Percentiles rank a stretch among this genome's conserved stretches.
phyloP scores from a whole-genome alignment of 2,888 invertebrate species.

The Archips xylosteana region DNA sequence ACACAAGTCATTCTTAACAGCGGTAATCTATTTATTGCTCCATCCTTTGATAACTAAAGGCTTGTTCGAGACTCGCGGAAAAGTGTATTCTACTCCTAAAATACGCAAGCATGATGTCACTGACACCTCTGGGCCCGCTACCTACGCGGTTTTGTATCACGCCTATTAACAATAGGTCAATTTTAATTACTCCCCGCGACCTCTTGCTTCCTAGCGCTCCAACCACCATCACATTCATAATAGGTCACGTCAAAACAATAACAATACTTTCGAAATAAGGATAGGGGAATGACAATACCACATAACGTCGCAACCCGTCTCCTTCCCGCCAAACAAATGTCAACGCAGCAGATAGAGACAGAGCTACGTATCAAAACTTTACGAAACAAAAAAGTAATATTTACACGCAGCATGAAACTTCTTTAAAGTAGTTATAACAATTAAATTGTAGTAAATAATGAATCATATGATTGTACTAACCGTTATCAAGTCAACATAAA shows the following conservation, averaged over 20 bases:
- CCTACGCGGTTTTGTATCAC: slow-evolving; percentile 65
- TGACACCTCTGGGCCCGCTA: slow-evolving; percentile 50
- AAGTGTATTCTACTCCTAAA: slow-evolving; percentile 55
- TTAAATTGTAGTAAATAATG: slow-evolving; percentile 12
- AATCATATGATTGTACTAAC: slow-evolving; percentile 60
- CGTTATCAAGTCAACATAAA: slow-evolving; percentile 81
- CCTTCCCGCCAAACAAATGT: slow-evolving; percentile 58
- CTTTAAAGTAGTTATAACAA: slow-evolving; percentile 35
- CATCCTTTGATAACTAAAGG: slow-evolving; percentile 45
- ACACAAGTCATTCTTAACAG: slow-evolving; percentile 7
- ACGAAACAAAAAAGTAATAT: slow-evolving; percentile 61
- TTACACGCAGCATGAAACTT: slow-evolving; percentile 62
- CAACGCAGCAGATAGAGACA: slow-evolving; percentile 50
- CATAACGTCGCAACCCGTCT: slow-evolving; percentile 58
- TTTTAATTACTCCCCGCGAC: slow-evolving; percentile 54
- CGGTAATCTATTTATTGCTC: slow-evolving; percentile 45
- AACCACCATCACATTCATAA: slow-evolving; percentile 65
- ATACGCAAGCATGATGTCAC: slow-evolving; percentile 70
- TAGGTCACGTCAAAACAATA: slow-evolving; percentile 78
- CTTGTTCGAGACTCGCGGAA: slow-evolving; percentile 17
- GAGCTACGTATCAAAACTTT: slow-evolving; percentile 73
- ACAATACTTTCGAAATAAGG: slow-evolving; percentile 74
- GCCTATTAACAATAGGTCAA: slow-evolving; percentile 53
- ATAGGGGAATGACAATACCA: slow-evolving; percentile 64
- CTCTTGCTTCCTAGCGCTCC: slow-evolving; percentile 48